Percentiles rank a stretch among this genome's conserved stretches.
Evolutionary conservation across 2,888 invertebrate genomes (phyloP).

Genomic region (Acholoe squamosa): DNA sequence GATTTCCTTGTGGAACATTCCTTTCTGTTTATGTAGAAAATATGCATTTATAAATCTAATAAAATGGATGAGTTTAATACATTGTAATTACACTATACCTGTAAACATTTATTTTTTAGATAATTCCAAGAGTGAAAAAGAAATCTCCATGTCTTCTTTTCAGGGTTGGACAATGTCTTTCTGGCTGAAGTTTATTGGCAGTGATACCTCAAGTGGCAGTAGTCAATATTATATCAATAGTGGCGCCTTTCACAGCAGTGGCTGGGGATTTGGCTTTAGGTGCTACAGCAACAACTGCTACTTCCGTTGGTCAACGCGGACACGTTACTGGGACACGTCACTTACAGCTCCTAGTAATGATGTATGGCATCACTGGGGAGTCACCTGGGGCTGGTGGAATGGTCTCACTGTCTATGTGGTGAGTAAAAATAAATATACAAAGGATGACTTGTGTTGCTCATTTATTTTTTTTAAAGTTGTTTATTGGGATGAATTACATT

Average conservation of each 20-base stretch:
- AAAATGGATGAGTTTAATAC: background rate
- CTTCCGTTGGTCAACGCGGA: conserved; percentile 1
- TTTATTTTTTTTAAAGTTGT: too few relatives aligned
- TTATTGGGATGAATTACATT: too few relatives aligned
- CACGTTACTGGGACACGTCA: background rate
- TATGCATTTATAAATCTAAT: background rate
- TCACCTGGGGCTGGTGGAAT: conserved; percentile 25
- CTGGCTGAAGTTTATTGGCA: conserved; percentile 27
- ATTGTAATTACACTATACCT: background rate
- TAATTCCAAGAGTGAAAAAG: too few relatives aligned
- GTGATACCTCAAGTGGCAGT: background rate
- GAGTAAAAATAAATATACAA: too few relatives aligned
- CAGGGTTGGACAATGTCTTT: conserved; percentile 50
- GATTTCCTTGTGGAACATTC: too few relatives aligned
- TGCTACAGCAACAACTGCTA: background rate
- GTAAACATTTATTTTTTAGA: too few relatives aligned
- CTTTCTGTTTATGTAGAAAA: background rate
- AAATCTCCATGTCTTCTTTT: background rate
- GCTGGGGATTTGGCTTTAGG: background rate
- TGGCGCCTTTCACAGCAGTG: background rate
- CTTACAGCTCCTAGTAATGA: background rate
- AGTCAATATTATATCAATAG: background rate
- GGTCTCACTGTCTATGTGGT: conserved; percentile 31
- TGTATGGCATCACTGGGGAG: conserved; percentile 14
- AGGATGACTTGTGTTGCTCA: too few relatives aligned